Conservation (phyloP, 2,888 invertebrate genomes). For the Melanostoma scalare region DNA sequence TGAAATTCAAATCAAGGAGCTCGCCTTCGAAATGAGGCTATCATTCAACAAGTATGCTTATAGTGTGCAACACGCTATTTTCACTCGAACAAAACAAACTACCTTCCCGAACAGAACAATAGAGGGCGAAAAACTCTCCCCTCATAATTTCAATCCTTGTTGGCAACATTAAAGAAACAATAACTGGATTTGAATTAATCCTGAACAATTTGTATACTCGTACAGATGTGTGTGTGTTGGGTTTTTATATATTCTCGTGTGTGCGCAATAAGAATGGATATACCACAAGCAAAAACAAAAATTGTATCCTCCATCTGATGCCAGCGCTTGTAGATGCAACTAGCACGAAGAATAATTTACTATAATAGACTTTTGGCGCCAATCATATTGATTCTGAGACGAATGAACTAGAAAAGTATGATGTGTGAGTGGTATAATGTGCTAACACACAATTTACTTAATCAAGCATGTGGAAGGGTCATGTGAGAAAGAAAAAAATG, state of each 20-base stretch:
- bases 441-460: no score
- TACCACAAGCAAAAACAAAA: neutral
- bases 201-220: conserved; percentile 26
- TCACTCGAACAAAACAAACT: conserved; percentile 14
- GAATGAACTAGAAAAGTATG: neutral
- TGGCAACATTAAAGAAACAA: conserved; percentile 34
- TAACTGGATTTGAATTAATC: conserved; percentile 64
- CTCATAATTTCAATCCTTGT: conserved; percentile 32
- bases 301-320: neutral
- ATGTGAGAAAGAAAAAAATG: conserved; percentile 18
- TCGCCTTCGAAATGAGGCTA: conserved; percentile 49
- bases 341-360: conserved; percentile 55
- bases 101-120: neutral
- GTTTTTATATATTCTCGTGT: neutral
- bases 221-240: conserved; percentile 1
- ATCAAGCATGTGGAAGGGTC: conserved; percentile 24
- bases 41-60: conserved; percentile 55
- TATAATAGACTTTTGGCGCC: conserved; percentile 65
- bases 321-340: conserved; percentile 13
- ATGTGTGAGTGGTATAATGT: neutral
- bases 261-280: conserved; percentile 1
- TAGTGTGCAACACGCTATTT: conserved; percentile 62
- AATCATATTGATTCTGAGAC: conserved; percentile 21
- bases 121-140: neutral
- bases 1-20: neutral